Percentiles rank a stretch among this genome's conserved stretches.
These are phyloP conservation scores for Balearica regulorum DNA, from an alignment of 2,797 vertebrate species.

Conservation along the genomic window DNA sequence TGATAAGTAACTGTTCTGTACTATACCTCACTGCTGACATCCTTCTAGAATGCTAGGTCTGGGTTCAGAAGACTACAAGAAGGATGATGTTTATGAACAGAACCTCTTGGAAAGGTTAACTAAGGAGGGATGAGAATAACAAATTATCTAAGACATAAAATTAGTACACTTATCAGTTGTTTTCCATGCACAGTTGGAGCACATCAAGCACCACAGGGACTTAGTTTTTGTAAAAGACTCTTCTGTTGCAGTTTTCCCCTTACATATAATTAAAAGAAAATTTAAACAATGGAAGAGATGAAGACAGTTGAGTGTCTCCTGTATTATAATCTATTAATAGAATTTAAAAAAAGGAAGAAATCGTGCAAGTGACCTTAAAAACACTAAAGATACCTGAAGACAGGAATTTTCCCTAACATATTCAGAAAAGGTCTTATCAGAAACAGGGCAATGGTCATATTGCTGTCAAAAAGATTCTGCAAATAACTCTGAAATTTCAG, in stretches of 20 bases:
- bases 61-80: constrained; percentile 31
- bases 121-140: constrained; percentile 30
- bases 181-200: background rate
- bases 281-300: background rate
- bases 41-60: constrained; percentile 40
- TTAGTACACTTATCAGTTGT: background rate
- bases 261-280: background rate
- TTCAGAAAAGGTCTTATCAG: background rate
- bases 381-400: background rate
- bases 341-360: background rate
- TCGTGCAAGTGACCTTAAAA: background rate
- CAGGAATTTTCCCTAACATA: background rate
- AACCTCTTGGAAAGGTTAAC: constrained; percentile 37
- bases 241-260: background rate
- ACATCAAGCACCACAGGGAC: background rate
- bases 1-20: background rate
- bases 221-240: background rate
- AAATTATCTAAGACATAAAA: constrained; percentile 33
- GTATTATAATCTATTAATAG: background rate
- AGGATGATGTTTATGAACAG: constrained; percentile 29
- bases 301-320: background rate
- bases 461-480: background rate
- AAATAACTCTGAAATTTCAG: background rate
- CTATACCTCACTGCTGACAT: constrained; percentile 27
- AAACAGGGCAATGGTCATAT: background rate